These are phyloP conservation scores for Stenchaetothrips biformis DNA, from an alignment of 2,888 invertebrate genomes.

Conservation along the genomic window DNA sequence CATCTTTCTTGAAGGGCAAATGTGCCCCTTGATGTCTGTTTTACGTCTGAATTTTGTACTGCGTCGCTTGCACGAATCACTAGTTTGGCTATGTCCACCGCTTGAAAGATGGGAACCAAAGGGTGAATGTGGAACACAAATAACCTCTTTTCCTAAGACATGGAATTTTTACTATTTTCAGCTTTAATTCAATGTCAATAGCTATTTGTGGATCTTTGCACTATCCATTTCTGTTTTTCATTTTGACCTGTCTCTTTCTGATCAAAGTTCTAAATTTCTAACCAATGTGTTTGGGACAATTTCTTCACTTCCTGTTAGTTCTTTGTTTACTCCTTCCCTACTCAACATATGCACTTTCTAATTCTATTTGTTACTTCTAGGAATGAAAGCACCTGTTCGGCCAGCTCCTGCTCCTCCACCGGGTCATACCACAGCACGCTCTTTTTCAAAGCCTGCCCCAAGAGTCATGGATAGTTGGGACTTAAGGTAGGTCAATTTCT, in stretches of 20 bases:
- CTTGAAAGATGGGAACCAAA: not conserved
- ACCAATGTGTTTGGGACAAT: not conserved
- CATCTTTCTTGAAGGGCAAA: not conserved
- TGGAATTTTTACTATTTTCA: not conserved
- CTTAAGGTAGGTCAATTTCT: not conserved
- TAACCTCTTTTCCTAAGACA: not conserved
- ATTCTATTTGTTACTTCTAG: conserved; percentile 43
- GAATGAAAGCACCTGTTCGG: conserved; percentile 58
- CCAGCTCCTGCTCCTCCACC: conserved; percentile 55
- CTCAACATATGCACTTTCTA: too few relatives aligned
- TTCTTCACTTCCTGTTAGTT: not conserved
- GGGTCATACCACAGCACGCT: conserved; percentile 31
- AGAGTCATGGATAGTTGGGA: conserved; percentile 6
- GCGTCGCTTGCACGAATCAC: not conserved
- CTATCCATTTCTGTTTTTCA: not conserved
- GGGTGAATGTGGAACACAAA: not conserved
- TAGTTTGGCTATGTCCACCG: not conserved
- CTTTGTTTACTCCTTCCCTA: not conserved
- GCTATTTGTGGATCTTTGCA: not conserved
- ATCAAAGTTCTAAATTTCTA: not conserved
- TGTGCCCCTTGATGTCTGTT: not conserved
- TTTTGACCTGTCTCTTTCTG: not conserved
- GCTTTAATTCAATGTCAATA: not conserved
- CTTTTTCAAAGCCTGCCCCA: conserved; percentile 15
- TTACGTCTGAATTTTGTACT: not conserved